phyloP scores from a whole-genome alignment of 2,113 vertebrate species.

The Lanius collurio region DNA sequence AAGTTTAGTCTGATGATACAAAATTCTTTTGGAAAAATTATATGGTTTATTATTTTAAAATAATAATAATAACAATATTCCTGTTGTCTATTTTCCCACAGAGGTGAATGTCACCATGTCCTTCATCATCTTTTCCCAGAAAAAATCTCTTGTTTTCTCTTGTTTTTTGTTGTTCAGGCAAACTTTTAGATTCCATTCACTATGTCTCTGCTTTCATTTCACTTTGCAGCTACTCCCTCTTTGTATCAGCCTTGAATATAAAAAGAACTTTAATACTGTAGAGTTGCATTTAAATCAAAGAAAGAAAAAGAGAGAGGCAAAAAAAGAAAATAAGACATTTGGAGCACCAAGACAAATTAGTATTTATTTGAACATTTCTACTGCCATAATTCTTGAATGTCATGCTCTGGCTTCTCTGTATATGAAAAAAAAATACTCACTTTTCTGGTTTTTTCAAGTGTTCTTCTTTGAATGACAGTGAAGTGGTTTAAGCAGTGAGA shows the following conservation, averaged over 20 bases:
- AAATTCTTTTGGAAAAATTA: background rate
- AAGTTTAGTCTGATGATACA: background rate
- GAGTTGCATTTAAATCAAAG: background rate
- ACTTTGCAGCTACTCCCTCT: background rate
- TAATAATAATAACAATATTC: background rate
- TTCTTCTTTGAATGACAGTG: background rate
- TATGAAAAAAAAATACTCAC: background rate
- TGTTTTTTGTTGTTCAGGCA: background rate
- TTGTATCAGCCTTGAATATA: background rate
- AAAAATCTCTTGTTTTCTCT: background rate
- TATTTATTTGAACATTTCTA: background rate
- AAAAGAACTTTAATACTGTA: background rate
- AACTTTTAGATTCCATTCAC: background rate
- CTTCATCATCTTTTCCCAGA: background rate
- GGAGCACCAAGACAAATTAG: background rate
- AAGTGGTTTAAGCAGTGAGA: background rate
- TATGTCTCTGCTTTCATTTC: background rate
- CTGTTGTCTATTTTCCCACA: background rate
- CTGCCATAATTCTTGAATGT: background rate
- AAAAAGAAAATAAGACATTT: background rate
- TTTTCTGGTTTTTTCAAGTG: background rate
- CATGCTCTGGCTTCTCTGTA: background rate
- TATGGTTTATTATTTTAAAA: background rate
- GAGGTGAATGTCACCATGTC: background rate
- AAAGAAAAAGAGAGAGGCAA: accelerated